A percentile compares a stretch with the other conserved stretches of the same genome.
Evolutionary conservation across 2,797 vertebrate species (phyloP).

Genomic region (Paratrypauchen microcephalus): DNA sequence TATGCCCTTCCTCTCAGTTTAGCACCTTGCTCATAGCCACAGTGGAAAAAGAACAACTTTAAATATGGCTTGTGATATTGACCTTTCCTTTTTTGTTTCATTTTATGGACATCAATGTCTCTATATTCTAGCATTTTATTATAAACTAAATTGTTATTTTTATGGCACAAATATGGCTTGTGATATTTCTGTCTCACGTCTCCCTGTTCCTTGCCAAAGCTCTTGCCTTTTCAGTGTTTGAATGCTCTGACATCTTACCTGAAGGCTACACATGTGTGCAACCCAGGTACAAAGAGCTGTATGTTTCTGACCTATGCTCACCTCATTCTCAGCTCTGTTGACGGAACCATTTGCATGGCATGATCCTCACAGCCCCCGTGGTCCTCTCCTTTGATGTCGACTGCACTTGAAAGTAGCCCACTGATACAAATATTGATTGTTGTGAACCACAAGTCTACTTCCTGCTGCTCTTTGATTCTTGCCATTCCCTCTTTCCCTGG

Average conservation of each 20-base stretch:
- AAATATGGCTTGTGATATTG: too few species aligned
- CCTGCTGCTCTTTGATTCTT: slow-evolving; percentile 55
- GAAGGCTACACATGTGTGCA: slow-evolving; percentile 1
- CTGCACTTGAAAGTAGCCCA: slow-evolving; percentile 57
- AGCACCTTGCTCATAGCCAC: not conserved
- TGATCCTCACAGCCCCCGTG: slow-evolving; percentile 45
- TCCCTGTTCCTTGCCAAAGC: not conserved
- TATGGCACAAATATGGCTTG: too few species aligned
- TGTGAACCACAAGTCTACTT: slow-evolving; percentile 49
- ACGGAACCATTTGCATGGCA: slow-evolving; percentile 48
- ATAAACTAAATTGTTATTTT: too few species aligned
- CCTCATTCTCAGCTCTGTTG: slow-evolving; percentile 29
- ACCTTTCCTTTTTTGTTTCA: too few species aligned
- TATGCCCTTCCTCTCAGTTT: not conserved
- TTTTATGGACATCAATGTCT: too few species aligned
- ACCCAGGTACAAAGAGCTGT: slow-evolving; percentile 1
- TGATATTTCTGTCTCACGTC: not conserved
- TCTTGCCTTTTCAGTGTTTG: slow-evolving; percentile 2
- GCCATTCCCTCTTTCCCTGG: slow-evolving; percentile 36
- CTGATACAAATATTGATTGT: slow-evolving; percentile 65
- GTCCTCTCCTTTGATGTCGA: slow-evolving; percentile 61
- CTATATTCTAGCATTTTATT: too few species aligned
- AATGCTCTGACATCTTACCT: slow-evolving; percentile 4
- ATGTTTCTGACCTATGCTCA: slow-evolving; percentile 21
- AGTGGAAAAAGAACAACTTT: not conserved